Evolutionary conservation across 2,113 vertebrate species (phyloP).

Genomic region (Macrotus californicus): DNA sequence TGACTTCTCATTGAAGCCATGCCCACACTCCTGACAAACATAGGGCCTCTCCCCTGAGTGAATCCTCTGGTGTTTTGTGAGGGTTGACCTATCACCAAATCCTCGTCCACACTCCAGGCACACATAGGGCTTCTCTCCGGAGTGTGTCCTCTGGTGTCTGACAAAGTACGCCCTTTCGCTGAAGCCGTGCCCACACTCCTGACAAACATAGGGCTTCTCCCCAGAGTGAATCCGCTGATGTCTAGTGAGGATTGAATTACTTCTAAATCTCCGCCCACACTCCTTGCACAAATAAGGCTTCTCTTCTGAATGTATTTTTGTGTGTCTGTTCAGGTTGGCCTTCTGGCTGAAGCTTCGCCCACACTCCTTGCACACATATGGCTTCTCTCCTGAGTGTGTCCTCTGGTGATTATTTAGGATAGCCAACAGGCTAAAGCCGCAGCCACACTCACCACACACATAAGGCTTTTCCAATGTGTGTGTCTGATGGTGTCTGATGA

Average conservation of each 20-base stretch:
- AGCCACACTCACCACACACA: neutral
- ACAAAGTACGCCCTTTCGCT: accelerated
- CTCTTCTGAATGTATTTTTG: neutral
- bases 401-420: neutral
- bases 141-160: no score
- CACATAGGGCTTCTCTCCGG: neutral
- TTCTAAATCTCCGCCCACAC: neutral
- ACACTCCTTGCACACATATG: neutral
- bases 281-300: neutral
- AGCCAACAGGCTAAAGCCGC: neutral
- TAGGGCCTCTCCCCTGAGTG: neutral
- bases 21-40: neutral
- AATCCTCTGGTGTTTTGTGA: neutral
- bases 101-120: neutral
- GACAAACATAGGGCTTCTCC: neutral
- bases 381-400: neutral
- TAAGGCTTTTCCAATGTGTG: neutral
- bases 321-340: neutral
- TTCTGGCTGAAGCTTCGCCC: neutral
- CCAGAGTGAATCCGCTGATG: neutral
- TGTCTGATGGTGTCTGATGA: neutral
- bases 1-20: neutral
- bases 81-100: neutral
- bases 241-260: neutral
- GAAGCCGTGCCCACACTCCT: neutral